These are phyloP conservation scores for Hipparchia semele DNA, from an alignment of 2,888 invertebrate genomes.

Conservation along the genomic window DNA sequence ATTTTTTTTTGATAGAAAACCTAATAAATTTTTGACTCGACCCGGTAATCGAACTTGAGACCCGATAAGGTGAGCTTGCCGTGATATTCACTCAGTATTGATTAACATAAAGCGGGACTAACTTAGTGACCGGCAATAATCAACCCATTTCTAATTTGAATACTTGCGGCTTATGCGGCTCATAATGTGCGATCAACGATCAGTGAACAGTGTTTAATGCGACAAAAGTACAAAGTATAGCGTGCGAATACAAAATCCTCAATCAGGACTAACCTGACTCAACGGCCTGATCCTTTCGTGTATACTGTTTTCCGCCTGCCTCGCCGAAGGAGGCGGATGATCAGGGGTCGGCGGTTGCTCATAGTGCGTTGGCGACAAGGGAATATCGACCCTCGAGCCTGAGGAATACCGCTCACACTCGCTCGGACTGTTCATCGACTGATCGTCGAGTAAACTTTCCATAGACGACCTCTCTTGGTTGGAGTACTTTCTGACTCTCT, in stretches of 20 bases:
- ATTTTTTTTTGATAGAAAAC: too few relatives aligned
- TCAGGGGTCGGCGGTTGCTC: constrained; percentile 97
- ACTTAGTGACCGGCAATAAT: too few relatives aligned
- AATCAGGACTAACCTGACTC: constrained; percentile 90
- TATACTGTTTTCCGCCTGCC: constrained; percentile 94
- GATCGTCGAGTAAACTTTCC: constrained; percentile 84
- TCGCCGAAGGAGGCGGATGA: constrained; percentile 95
- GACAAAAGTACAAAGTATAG: constrained; percentile 13
- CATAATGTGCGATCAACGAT: constrained; percentile 4
- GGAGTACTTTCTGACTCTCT: constrained; percentile 74
- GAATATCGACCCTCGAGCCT: constrained; percentile 79
- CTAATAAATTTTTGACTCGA: too few relatives aligned
- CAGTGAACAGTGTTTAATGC: neutral
- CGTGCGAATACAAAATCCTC: constrained; percentile 27
- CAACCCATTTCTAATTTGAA: too few relatives aligned
- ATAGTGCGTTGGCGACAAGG: constrained; percentile 94
- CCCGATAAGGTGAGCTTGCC: too few relatives aligned
- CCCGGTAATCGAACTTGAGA: too few relatives aligned
- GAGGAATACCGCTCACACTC: constrained; percentile 74
- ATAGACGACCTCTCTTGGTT: constrained; percentile 81
- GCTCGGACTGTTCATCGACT: constrained; percentile 79
- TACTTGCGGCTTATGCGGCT: neutral
- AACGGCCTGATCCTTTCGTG: constrained; percentile 94
- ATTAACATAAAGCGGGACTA: too few relatives aligned
- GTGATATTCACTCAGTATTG: too few relatives aligned